phyloP scores from a whole-genome alignment of 2,888 invertebrate species.

The Biston betularia region DNA sequence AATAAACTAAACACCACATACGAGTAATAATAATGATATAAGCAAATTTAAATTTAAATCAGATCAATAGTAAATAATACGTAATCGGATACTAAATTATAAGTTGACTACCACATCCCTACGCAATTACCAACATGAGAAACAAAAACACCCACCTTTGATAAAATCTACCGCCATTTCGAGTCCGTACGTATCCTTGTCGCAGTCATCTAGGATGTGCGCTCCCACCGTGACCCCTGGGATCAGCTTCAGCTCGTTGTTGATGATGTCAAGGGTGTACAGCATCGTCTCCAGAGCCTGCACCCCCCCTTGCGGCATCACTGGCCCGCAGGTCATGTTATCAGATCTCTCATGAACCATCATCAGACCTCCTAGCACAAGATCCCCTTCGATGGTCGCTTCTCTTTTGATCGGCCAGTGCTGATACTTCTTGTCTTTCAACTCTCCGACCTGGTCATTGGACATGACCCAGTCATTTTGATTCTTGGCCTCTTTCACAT shows the following conservation, averaged over 20 bases:
- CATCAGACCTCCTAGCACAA: constrained; percentile 96
- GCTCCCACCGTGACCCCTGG: constrained; percentile 94
- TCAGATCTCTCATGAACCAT: constrained; percentile 97
- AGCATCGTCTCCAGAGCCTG: constrained; percentile 97
- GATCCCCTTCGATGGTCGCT: constrained; percentile 94
- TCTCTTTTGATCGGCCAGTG: constrained; percentile 95
- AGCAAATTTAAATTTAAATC: too few species aligned
- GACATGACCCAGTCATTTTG: constrained; percentile 76
- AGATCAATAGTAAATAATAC: too few species aligned
- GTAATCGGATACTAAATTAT: background rate
- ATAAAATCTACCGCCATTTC: constrained; percentile 99
- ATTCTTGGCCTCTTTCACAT: constrained; percentile 57
- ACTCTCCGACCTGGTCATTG: constrained; percentile 72
- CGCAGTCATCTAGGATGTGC: constrained; percentile 97
- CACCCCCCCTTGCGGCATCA: constrained; percentile 97
- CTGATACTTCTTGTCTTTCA: constrained; percentile 73
- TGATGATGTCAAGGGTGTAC: constrained; percentile 94
- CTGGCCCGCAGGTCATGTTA: constrained; percentile 94
- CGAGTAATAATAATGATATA: too few species aligned
- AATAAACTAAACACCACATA: too few species aligned
- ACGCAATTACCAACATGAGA: constrained; percentile 1
- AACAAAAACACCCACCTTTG: constrained; percentile 89
- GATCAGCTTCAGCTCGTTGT: constrained; percentile 87
- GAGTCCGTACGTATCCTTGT: constrained; percentile 97
- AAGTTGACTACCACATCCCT: background rate